Conservation (phyloP, 2,888 invertebrate species). For the Agrochola circellaris region DNA sequence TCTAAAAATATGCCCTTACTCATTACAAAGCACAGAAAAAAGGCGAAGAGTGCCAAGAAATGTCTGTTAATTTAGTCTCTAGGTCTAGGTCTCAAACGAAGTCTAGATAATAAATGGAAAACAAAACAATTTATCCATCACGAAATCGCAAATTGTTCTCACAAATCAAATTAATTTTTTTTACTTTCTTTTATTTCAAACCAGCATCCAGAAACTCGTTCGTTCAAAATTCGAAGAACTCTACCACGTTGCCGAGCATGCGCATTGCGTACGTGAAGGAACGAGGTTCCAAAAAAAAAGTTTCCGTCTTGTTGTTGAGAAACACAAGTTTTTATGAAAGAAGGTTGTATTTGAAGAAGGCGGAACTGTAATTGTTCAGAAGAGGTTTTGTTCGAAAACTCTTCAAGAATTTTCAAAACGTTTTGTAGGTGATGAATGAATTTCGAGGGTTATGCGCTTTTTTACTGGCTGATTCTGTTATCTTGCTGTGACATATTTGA, state of each 20-base stretch:
- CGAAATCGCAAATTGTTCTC: neutral
- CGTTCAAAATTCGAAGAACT: constrained; percentile 60
- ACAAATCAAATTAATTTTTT: constrained; percentile 26
- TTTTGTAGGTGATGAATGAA: neutral
- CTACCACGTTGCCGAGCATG: constrained; percentile 39
- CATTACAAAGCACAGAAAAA: constrained; percentile 42
- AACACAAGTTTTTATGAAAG: constrained; percentile 53
- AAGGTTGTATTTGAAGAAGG: constrained; percentile 58
- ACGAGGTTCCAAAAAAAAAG: constrained; percentile 46
- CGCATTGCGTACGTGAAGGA: constrained; percentile 53
- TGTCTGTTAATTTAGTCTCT: constrained; percentile 39
- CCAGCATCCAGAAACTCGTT: constrained; percentile 48
- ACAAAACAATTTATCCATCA: neutral
- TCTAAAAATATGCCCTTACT: constrained; percentile 56
- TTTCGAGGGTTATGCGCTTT: neutral
- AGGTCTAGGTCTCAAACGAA: constrained; percentile 29
- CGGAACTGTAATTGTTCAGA: constrained; percentile 56
- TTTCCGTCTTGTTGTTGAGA: constrained; percentile 51
- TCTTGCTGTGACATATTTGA: too few relatives aligned
- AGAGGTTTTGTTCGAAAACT: constrained; percentile 33
- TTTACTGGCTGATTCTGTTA: too few relatives aligned
- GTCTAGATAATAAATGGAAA: neutral
- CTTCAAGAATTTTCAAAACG: neutral
- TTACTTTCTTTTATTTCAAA: constrained; percentile 48
- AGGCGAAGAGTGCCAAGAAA: constrained; percentile 53